Conservation (phyloP, 2,113 vertebrate genomes). For the Serinus canaria region DNA sequence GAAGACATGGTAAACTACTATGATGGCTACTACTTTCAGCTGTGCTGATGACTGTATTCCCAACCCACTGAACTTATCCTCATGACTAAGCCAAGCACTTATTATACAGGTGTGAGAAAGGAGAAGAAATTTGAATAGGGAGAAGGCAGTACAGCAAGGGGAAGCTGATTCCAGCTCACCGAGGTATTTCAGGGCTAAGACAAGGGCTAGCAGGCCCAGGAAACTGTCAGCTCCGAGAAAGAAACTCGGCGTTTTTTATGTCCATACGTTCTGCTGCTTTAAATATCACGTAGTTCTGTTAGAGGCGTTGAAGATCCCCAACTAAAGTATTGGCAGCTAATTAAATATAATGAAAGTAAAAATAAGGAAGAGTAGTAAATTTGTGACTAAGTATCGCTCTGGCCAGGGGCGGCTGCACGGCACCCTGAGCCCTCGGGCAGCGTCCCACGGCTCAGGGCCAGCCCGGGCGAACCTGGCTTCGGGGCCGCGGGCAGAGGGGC, state of each 20-base stretch:
- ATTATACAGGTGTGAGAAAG: rapidly evolving
- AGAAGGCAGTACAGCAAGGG: background rate
- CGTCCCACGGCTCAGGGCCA: rapidly evolving
- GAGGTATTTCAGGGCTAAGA: too few species aligned
- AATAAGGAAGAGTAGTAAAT: rapidly evolving
- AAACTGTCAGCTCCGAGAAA: rapidly evolving
- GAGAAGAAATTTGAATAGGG: background rate
- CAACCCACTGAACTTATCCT: background rate
- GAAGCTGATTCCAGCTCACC: background rate
- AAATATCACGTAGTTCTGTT: background rate
- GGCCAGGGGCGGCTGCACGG: rapidly evolving
- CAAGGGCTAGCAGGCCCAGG: background rate
- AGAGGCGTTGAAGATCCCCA: background rate
- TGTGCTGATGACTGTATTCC: background rate
- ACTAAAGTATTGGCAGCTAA: rapidly evolving
- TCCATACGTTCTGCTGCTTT: rapidly evolving
- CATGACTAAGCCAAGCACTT: background rate
- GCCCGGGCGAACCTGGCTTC: rapidly evolving
- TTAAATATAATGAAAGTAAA: rapidly evolving
- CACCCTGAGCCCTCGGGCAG: background rate
- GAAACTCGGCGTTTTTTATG: rapidly evolving
- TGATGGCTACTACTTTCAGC: background rate
- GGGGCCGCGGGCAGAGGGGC: rapidly evolving
- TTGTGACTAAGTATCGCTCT: rapidly evolving
- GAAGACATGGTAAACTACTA: background rate